phyloP scores from a whole-genome alignment of 1,140 invertebrate species.

The Sinella curviseta region DNA sequence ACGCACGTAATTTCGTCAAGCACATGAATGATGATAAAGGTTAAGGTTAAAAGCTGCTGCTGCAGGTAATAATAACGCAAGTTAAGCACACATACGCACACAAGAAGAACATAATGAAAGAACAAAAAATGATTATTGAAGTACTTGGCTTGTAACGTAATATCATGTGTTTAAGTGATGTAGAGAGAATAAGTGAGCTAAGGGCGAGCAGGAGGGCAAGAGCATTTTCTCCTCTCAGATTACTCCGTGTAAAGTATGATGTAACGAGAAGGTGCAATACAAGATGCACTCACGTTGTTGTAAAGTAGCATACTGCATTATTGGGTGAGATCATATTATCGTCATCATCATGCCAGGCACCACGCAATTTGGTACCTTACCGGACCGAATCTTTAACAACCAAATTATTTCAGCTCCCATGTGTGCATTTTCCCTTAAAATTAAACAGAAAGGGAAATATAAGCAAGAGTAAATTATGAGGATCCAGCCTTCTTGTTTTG shows the following conservation, averaged over 20 bases:
- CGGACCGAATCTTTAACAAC: slow-evolving; percentile 1
- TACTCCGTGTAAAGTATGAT: not conserved
- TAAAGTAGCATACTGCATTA: not conserved
- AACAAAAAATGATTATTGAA: not conserved
- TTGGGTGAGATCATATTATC: not conserved
- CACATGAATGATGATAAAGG: not conserved
- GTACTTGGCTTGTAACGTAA: slow-evolving; percentile 8
- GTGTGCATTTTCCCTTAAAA: slow-evolving; percentile 14
- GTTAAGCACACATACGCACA: not conserved
- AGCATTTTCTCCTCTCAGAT: not conserved
- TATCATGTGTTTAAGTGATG: slow-evolving; percentile 17
- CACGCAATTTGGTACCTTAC: slow-evolving; percentile 16
- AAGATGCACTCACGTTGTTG: too few relatives aligned
- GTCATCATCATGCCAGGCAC: not conserved
- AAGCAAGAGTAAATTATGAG: not conserved
- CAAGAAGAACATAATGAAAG: not conserved
- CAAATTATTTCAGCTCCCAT: not conserved
- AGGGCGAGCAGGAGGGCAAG: not conserved
- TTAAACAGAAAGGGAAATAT: not conserved
- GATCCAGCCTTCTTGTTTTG: slow-evolving; percentile 18
- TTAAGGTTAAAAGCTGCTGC: slow-evolving; percentile 24
- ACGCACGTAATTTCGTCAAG: not conserved
- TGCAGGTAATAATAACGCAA: not conserved
- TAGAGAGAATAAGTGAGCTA: not conserved
- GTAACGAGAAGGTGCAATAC: not conserved